Conservation (phyloP, 2,888 invertebrate genomes). For the Emmelina monodactyla region DNA sequence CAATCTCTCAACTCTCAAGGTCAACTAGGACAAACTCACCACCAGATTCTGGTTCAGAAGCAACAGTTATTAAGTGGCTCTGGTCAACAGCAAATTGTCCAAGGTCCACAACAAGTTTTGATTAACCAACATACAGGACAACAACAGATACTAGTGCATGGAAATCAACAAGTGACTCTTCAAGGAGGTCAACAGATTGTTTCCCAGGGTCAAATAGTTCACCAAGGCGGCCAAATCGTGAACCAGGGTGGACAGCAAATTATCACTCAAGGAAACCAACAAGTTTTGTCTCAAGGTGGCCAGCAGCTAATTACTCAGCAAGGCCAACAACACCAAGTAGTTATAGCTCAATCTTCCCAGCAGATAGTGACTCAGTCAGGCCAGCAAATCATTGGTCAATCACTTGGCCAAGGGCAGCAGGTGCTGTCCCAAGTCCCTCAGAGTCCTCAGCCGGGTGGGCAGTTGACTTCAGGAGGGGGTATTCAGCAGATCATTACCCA, state of each 20-base stretch:
- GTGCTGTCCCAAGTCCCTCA: conserved; percentile 51
- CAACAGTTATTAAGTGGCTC: conserved; percentile 67
- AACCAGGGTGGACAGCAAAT: conserved; percentile 55
- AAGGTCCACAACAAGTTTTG: conserved; percentile 60
- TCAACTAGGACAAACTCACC: conserved; percentile 62
- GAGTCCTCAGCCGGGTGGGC: conserved; percentile 42
- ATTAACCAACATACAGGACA: conserved; percentile 58
- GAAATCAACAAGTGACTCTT: conserved; percentile 55
- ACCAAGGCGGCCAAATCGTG: conserved; percentile 54
- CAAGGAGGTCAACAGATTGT: conserved; percentile 57
- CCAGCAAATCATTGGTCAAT: conserved; percentile 52
- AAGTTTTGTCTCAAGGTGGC: conserved; percentile 52
- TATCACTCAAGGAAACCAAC: conserved; percentile 46
- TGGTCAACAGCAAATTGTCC: conserved; percentile 57
- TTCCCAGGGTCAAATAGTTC: conserved; percentile 54
- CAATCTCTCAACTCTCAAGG: conserved; percentile 65
- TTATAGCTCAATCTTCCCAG: conserved; percentile 54
- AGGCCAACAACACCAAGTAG: conserved; percentile 56
- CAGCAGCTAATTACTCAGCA: conserved; percentile 59
- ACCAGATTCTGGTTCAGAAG: conserved; percentile 58
- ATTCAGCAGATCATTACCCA: conserved; percentile 61
- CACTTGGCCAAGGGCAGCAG: conserved; percentile 46
- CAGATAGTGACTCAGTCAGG: conserved; percentile 57
- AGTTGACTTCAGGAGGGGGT: conserved; percentile 38
- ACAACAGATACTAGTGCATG: conserved; percentile 57